These are phyloP conservation scores for Siderastrea siderea DNA, from an alignment of 92 coral and sea anemone species.

Conservation along the genomic window DNA sequence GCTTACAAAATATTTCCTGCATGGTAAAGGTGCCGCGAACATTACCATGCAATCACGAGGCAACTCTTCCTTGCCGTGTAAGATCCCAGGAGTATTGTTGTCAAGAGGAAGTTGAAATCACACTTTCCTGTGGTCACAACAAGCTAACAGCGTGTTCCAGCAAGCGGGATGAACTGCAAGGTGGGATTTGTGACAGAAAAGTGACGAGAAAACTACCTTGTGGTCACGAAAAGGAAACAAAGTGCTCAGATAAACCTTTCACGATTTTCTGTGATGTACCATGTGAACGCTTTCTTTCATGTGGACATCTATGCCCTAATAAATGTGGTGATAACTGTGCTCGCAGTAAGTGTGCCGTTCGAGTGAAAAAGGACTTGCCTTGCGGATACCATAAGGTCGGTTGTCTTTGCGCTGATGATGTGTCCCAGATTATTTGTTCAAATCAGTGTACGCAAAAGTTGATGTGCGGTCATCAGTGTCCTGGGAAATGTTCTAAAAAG, in stretches of 20 bases:
- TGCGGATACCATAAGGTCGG: slow-evolving; percentile 59
- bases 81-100: background rate
- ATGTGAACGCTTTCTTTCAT: slow-evolving; percentile 58
- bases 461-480: slow-evolving; percentile 76
- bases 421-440: background rate
- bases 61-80: slow-evolving; percentile 32
- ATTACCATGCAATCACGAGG: slow-evolving; percentile 52
- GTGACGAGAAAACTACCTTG: slow-evolving; percentile 55
- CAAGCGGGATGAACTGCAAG: background rate
- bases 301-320: slow-evolving; percentile 72
- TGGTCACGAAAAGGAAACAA: slow-evolving; percentile 61
- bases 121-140: slow-evolving; percentile 32
- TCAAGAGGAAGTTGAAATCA: background rate
- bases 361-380: background rate
- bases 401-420: slow-evolving; percentile 50
- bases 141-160: slow-evolving; percentile 1
- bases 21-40: background rate
- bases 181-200: background rate
- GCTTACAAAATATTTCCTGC: background rate
- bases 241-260: slow-evolving; percentile 27
- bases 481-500: slow-evolving; percentile 55
- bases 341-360: slow-evolving; percentile 19
- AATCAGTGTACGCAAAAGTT: slow-evolving; percentile 1
- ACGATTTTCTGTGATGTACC: slow-evolving; percentile 12
- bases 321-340: slow-evolving; percentile 70